Base-by-base conservation (phyloP, 2,113 vertebrate genomes). In the Neomonachus schauinslandi region DNA sequence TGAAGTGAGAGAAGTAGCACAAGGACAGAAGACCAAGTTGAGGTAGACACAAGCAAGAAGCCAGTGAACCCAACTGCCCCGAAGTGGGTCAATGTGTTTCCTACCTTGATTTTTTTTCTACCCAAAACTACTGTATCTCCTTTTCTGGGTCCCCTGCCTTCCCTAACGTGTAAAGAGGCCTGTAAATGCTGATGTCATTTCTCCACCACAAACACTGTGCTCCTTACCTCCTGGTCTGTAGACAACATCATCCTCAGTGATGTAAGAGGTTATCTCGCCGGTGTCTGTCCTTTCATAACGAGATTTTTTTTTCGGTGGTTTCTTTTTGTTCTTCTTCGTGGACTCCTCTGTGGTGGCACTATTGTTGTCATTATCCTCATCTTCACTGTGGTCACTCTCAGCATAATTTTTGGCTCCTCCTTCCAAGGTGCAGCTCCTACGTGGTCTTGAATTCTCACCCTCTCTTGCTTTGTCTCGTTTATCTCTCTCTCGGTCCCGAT, bases 391-490 rank as follows among this genome's bases (percentile, higher is more conserved):
- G n/a, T 99, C 99, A 1, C 99, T 99, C 98, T 99, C 99, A 0
- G 99, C 99, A 21, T 99, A 99, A 98, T 99, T 99, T 98, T 99
- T 99, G 98, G 99, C 99, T 0, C 99, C 99, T 16, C 99, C 99
- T 97, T 99, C 99, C 97, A 99, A 96, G 12, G 99, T 99, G 76
- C 99, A 99, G 98, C 99, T 99, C 83, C 99, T 99, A 0, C 99
- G 99, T 0, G 99, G 99, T 94, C 99, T 98, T 0, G 99, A 99
- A 98, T 99, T 99, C 98, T 99, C 99, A 0, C 99, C 98, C 98
- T 99, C 99, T 2, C 99, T 98, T 1, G 2, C 98, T 97, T 99
- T 99, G 96, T 99, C 99, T 77, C 99, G 85, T 96, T 99, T 99
- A 19, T 99, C 99, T 90, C 99, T 98, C 91, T 99, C 99, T 80